Percentiles rank a stretch among this genome's conserved stretches.
These are phyloP conservation scores for Synchiropus splendidus DNA, from an alignment of 2,113 vertebrate species.

Conservation along the genomic window DNA sequence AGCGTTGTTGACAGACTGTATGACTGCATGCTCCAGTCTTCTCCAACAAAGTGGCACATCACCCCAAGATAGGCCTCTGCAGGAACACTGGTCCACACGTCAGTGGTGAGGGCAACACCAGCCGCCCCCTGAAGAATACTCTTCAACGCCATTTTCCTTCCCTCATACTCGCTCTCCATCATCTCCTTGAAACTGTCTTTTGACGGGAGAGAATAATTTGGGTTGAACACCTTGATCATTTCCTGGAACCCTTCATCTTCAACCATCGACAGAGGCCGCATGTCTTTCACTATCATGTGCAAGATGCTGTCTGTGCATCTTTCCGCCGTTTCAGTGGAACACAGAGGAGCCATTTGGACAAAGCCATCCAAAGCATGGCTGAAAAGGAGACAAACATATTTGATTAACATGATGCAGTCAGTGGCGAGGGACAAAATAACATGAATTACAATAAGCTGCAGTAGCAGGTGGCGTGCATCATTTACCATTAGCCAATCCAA, in stretches of 20 bases:
- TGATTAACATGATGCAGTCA: no score
- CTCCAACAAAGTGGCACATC: conserved; percentile 14
- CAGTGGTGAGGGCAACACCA: conserved; percentile 11
- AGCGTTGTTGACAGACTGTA: not conserved
- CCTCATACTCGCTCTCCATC: conserved; percentile 5
- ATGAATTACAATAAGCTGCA: no score
- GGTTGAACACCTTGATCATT: not conserved
- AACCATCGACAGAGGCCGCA: not conserved
- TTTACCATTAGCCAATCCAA: no score
- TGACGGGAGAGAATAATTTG: not conserved
- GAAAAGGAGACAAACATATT: no score
- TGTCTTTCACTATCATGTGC: not conserved
- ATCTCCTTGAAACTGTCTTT: not conserved
- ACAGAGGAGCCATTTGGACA: no score
- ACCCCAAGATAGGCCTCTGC: conserved; percentile 18
- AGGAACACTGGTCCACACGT: conserved; percentile 20
- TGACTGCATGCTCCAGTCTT: conserved; percentile 4
- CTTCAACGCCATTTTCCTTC: conserved; percentile 12
- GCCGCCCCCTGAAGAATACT: conserved; percentile 5
- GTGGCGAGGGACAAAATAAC: no score
- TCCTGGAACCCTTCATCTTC: conserved; percentile 1
- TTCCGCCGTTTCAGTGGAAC: no score
- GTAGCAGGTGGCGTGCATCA: no score
- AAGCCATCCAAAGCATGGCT: no score
- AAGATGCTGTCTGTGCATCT: not conserved